phyloP scores from a whole-genome alignment of 2,797 vertebrate genomes.

The Echeneis naucrates region DNA sequence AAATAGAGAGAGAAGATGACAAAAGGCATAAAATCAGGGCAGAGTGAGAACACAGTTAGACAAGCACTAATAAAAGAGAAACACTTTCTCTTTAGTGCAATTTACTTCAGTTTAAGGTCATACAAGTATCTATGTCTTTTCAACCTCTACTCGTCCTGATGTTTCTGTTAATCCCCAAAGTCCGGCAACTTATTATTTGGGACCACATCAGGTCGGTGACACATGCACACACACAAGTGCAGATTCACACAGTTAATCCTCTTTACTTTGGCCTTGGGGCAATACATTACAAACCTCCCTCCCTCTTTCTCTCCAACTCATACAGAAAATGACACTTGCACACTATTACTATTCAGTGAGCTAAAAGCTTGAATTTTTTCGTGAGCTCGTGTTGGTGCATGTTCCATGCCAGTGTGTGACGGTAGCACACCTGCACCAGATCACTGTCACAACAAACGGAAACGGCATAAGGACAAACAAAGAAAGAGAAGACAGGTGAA shows the following conservation, averaged over 20 bases:
- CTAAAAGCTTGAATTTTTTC: slow-evolving; percentile 24
- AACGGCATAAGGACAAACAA: slow-evolving; percentile 10
- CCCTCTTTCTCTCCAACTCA: not conserved
- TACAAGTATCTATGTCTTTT: slow-evolving; percentile 33
- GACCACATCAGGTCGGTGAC: slow-evolving; percentile 40
- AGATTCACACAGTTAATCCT: slow-evolving; percentile 47
- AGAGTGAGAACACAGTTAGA: slow-evolving; percentile 52
- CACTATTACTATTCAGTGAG: not conserved
- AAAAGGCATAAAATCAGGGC: not conserved
- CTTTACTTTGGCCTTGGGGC: not conserved
- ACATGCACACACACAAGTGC: not conserved
- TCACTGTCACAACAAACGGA: slow-evolving; percentile 18
- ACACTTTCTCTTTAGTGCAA: slow-evolving; percentile 3
- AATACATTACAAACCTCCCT: slow-evolving; percentile 24
- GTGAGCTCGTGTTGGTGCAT: not conserved
- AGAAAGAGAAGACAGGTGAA: slow-evolving; percentile 1
- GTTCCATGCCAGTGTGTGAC: slow-evolving; percentile 1
- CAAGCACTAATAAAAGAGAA: slow-evolving; percentile 16
- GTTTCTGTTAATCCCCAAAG: slow-evolving; percentile 42
- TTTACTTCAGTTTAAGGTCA: slow-evolving; percentile 42
- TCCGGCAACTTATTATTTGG: slow-evolving; percentile 36
- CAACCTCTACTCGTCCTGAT: slow-evolving; percentile 28
- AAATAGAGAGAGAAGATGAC: slow-evolving; percentile 12
- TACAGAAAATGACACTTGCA: not conserved
- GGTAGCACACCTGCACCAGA: slow-evolving; percentile 32